A percentile compares a stretch with the other conserved stretches of the same genome.
phyloP scores from a whole-genome alignment of 2,797 vertebrate species.

The Linurgus olivaceus region DNA sequence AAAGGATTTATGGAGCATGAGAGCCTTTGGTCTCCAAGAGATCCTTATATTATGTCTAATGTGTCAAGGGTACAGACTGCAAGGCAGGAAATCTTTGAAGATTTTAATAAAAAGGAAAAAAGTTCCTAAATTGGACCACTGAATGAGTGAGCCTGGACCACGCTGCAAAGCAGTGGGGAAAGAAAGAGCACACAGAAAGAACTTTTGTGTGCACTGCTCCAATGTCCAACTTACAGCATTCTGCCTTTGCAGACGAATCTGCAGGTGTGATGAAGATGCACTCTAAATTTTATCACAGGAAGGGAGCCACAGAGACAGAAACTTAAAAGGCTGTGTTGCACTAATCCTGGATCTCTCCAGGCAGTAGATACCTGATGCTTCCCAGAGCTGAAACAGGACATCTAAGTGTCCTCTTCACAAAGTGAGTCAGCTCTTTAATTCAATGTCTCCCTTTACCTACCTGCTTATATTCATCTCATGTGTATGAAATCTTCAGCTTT shows the following conservation, averaged over 20 bases:
- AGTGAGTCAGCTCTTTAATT: neutral
- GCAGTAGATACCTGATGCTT: neutral
- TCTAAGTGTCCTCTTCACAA: neutral
- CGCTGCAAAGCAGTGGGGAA: neutral
- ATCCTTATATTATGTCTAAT: neutral
- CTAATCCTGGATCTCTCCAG: neutral
- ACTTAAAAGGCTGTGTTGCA: neutral
- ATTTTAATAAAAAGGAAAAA: neutral
- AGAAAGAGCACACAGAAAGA: neutral
- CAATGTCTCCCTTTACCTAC: neutral
- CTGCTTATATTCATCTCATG: neutral
- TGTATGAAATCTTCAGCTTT: neutral
- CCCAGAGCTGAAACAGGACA: neutral
- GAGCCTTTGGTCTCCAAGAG: neutral
- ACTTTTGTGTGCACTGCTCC: neutral
- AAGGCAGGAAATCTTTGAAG: constrained; percentile 5
- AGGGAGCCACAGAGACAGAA: neutral
- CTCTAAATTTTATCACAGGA: neutral
- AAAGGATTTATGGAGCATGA: constrained; percentile 8
- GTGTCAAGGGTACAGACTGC: neutral
- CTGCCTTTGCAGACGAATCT: neutral
- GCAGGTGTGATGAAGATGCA: neutral
- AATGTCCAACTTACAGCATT: neutral
- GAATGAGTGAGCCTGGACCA: neutral
- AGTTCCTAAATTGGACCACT: neutral